Conservation (phyloP, 2,113 vertebrate genomes). For the Balaeniceps rex region DNA sequence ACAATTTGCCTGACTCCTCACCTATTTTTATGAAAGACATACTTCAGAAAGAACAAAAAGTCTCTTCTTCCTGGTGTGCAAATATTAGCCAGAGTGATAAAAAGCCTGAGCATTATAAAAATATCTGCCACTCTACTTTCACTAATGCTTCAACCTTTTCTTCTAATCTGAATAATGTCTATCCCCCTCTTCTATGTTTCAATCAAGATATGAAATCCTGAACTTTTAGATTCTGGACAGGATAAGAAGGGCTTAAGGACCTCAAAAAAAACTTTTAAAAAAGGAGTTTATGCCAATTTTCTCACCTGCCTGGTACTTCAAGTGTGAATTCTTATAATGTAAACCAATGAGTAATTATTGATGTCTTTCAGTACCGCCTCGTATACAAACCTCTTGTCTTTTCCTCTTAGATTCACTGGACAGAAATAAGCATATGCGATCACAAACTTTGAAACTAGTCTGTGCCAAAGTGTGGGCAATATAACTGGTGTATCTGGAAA, state of each 20-base stretch:
- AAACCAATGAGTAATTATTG: background rate
- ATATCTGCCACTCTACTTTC: background rate
- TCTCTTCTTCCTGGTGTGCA: background rate
- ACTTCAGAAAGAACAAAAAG: background rate
- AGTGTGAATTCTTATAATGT: background rate
- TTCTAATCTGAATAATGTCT: background rate
- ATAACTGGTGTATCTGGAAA: background rate
- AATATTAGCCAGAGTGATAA: background rate
- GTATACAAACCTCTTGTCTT: background rate
- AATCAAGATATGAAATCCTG: background rate
- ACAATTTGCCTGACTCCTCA: background rate
- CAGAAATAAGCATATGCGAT: background rate
- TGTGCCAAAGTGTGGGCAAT: background rate
- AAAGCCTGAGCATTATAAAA: background rate
- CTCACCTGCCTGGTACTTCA: background rate
- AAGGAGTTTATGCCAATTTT: background rate
- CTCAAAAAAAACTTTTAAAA: background rate
- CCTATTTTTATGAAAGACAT: background rate
- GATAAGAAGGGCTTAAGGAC: background rate
- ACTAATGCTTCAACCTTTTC: background rate
- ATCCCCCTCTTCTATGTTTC: background rate
- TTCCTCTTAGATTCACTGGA: background rate
- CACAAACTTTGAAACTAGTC: background rate
- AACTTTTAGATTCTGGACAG: background rate
- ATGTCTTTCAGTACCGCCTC: background rate